A percentile compares a stretch with the other conserved stretches of the same genome.
These are phyloP conservation scores for Xenopus tropicalis DNA, from an alignment of 2,113 vertebrate species.

Conservation along the genomic window UCB_Xtro_10.0 CM004452.2:22071001-22071500, in stretches of 20 bases:
- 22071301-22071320: slow-evolving; percentile 2
- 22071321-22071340: slow-evolving; percentile 1
- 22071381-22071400: too few relatives aligned
- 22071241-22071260: slow-evolving; percentile 11
- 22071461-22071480: not conserved
- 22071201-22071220: not conserved
- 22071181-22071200: not conserved
- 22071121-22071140: too few relatives aligned
- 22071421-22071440: not conserved
- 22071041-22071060: not conserved
- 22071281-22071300: not conserved
- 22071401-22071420: not conserved
- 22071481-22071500: not conserved
- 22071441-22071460: not conserved
- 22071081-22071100: not conserved
- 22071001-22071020: not conserved
- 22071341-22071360: slow-evolving; percentile 12
- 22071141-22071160: too few relatives aligned
- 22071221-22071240: slow-evolving; percentile 23
- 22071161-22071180: not conserved
- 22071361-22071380: slow-evolving; percentile 7
- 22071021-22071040: not conserved
- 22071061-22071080: not conserved
- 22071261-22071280: slow-evolving; percentile 20
- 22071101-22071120: too few relatives aligned